Conservation (phyloP, 2,888 invertebrate species). For the Limnephilus rhombicus region DNA sequence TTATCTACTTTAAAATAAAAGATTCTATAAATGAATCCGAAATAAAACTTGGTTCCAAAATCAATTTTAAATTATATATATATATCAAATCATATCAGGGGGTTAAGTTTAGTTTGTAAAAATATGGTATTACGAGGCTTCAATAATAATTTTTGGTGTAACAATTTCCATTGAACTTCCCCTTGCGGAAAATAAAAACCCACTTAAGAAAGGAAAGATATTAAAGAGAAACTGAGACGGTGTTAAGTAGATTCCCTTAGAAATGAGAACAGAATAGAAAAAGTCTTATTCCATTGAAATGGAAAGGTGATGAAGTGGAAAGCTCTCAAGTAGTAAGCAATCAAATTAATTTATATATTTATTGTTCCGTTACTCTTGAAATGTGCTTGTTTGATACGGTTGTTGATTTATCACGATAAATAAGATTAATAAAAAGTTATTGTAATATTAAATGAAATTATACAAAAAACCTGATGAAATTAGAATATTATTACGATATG, state of each 20-base stretch:
- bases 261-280: constrained; percentile 2
- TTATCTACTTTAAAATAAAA: not conserved
- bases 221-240: not conserved
- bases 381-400: too few relatives aligned
- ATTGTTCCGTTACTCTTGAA: too few relatives aligned
- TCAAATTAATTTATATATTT: not conserved
- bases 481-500: too few relatives aligned
- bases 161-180: not conserved
- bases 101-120: too few relatives aligned
- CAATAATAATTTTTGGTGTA: not conserved
- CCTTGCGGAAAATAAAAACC: not conserved
- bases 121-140: not conserved
- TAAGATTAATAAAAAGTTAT: too few relatives aligned
- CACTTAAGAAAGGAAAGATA: not conserved
- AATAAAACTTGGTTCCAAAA: not conserved
- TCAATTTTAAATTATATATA: not conserved
- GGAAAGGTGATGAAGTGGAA: not conserved
- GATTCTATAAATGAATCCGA: not conserved
- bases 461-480: too few relatives aligned
- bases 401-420: too few relatives aligned
- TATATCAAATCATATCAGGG: not conserved
- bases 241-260: constrained; percentile 13
- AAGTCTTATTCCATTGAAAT: not conserved
- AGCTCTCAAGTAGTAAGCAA: not conserved
- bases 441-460: too few relatives aligned